phyloP scores from a whole-genome alignment of 2,113 vertebrate species.

The Scatophagus argus region DNA sequence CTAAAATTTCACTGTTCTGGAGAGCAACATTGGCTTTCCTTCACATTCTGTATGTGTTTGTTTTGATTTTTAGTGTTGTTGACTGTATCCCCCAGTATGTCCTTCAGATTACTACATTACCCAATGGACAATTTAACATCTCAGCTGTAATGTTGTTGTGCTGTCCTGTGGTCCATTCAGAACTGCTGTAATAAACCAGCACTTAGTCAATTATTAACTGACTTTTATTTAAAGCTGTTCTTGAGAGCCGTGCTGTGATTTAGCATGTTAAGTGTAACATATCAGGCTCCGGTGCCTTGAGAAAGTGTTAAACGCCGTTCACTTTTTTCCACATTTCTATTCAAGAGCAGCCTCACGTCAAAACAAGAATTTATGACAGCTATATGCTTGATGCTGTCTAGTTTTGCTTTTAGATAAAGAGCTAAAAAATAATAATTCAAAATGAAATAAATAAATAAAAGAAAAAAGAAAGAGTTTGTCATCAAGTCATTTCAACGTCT shows the following conservation, averaged over 20 bases:
- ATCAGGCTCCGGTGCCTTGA: neutral
- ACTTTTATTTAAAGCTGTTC: conserved; percentile 51
- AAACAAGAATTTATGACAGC: neutral
- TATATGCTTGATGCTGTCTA: neutral
- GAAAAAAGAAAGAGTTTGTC: neutral
- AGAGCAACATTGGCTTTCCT: neutral
- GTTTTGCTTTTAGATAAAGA: neutral
- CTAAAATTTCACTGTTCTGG: neutral
- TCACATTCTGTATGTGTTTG: neutral
- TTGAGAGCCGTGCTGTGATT: neutral
- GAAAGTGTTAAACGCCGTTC: neutral
- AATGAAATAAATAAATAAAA: too few relatives aligned
- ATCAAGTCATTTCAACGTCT: neutral
- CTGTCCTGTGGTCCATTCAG: neutral
- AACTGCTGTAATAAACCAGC: conserved; percentile 26
- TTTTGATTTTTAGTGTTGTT: neutral
- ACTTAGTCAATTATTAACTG: conserved; percentile 51
- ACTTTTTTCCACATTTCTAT: conserved; percentile 26
- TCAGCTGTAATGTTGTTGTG: conserved; percentile 8
- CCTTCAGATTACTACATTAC: neutral
- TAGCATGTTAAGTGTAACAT: neutral
- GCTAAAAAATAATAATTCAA: too few relatives aligned
- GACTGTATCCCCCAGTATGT: neutral
- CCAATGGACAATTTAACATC: neutral
- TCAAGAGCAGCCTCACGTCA: neutral